Evolutionary conservation across 2,797 vertebrate species (phyloP).

Genomic region (Furcifer pardalis): DNA sequence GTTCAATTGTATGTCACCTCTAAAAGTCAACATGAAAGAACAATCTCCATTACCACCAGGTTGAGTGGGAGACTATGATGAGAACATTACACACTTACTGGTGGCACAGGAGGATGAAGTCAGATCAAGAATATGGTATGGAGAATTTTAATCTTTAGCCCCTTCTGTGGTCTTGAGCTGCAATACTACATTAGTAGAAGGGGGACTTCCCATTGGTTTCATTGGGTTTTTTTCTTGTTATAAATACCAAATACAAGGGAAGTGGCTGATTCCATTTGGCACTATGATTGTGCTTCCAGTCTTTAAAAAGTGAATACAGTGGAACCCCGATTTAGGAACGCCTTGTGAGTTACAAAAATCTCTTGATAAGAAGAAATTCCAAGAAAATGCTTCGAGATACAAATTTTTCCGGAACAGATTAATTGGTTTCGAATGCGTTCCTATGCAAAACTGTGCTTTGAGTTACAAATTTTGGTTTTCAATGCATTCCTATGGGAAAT

Average conservation of each 20-base stretch:
- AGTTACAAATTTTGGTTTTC: not conserved
- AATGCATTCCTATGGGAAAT: too few relatives aligned
- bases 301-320: too few relatives aligned
- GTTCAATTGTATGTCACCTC: not conserved
- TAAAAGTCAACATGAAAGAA: not conserved
- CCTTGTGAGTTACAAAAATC: too few relatives aligned
- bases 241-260: not conserved
- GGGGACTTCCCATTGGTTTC: not conserved
- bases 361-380: too few relatives aligned
- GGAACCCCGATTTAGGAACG: too few relatives aligned
- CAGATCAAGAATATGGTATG: not conserved
- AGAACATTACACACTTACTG: too few relatives aligned
- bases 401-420: too few relatives aligned
- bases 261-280: not conserved
- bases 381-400: too few relatives aligned
- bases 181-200: not conserved
- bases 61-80: not conserved
- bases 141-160: not conserved
- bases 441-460: too few relatives aligned
- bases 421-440: too few relatives aligned
- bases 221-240: not conserved
- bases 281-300: not conserved
- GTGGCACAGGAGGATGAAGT: not conserved
- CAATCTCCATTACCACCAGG: not conserved
- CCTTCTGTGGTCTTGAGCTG: not conserved